Percentiles rank a stretch among this genome's conserved stretches.
Conservation (phyloP, 2,888 invertebrate genomes). For the Ptilodon capucinus region DNA sequence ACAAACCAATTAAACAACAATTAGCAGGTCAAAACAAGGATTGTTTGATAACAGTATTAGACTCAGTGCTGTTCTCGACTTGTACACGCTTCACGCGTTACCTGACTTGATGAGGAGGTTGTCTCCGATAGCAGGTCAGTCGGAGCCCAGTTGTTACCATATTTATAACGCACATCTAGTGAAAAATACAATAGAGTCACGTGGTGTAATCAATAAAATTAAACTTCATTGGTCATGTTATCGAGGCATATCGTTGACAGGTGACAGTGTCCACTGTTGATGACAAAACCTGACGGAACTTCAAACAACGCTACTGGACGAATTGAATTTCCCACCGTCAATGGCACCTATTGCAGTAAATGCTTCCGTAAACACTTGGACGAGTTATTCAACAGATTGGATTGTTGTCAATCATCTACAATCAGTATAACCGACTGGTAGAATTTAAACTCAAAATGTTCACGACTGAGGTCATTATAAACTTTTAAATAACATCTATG, state of each 20-base stretch:
- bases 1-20: slow-evolving; percentile 62
- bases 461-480: background rate
- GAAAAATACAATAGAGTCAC: no score
- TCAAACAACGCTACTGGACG: no score
- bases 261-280: no score
- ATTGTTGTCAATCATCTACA: slow-evolving; percentile 15
- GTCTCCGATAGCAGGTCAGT: slow-evolving; percentile 20
- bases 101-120: slow-evolving; percentile 2
- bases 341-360: background rate
- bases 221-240: no score
- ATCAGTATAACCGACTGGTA: background rate
- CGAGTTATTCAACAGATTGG: slow-evolving; percentile 10
- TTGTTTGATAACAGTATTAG: slow-evolving; percentile 42
- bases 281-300: no score
- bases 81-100: background rate
- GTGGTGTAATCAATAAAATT: no score
- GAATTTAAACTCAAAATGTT: background rate
- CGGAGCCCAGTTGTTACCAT: background rate
- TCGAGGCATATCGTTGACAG: no score
- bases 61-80: slow-evolving; percentile 2
- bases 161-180: background rate
- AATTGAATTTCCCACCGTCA: background rate
- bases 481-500: no score
- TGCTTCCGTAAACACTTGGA: background rate
- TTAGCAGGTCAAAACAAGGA: slow-evolving; percentile 56